Conservation (phyloP, 2,888 invertebrate species). For the Catocala sponsa region DNA sequence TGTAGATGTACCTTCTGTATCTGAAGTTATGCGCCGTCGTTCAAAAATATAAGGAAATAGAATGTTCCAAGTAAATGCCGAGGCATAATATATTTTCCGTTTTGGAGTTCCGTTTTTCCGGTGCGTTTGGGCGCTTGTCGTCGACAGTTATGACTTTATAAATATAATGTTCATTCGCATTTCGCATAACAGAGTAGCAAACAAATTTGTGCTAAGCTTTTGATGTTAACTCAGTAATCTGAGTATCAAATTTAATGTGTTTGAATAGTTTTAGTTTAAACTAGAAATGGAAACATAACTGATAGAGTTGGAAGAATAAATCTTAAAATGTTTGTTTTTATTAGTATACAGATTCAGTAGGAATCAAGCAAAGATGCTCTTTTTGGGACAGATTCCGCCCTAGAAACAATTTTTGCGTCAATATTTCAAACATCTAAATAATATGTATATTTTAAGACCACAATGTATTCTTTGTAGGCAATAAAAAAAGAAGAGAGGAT, state of each 20-base stretch:
- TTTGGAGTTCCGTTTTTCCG: conserved; percentile 21
- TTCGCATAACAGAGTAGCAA: conserved; percentile 4
- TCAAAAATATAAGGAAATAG: conserved; percentile 37
- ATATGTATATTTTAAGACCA: too few relatives aligned
- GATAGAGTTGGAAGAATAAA: too few relatives aligned
- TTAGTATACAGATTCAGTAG: too few relatives aligned
- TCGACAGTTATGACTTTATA: conserved; percentile 15
- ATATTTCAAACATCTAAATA: too few relatives aligned
- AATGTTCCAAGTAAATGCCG: conserved; percentile 39
- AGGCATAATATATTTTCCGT: conserved; percentile 30
- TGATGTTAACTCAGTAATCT: conserved; percentile 8
- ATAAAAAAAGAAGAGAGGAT: too few relatives aligned
- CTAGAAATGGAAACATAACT: too few relatives aligned
- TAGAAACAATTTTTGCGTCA: too few relatives aligned
- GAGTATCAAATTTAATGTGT: neutral
- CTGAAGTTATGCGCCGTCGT: neutral
- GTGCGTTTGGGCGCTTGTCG: conserved; percentile 17
- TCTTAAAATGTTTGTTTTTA: too few relatives aligned
- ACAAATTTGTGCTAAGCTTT: conserved; percentile 17
- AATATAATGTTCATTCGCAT: conserved; percentile 15
- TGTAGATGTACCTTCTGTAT: neutral
- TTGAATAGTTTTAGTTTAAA: neutral
- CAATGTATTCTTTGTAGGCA: too few relatives aligned
- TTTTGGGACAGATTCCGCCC: too few relatives aligned
- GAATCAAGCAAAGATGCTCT: too few relatives aligned